phyloP scores from a whole-genome alignment of 2,797 vertebrate species.

The Danio tinwini region DNA sequence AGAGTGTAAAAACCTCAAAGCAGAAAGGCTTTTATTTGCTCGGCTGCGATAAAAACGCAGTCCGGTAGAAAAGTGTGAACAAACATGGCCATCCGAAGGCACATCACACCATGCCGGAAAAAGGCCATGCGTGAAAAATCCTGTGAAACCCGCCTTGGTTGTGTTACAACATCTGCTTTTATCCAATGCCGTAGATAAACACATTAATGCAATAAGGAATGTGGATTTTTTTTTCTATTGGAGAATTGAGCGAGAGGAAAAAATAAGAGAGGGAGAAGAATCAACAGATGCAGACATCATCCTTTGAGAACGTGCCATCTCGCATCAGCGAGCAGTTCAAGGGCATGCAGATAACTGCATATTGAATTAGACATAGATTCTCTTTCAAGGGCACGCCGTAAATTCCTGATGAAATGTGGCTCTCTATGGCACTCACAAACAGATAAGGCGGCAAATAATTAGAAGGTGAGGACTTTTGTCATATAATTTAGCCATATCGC shows the following conservation, averaged over 20 bases:
- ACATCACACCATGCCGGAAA: constrained; percentile 17
- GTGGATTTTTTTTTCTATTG: constrained; percentile 9
- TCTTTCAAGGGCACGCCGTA: constrained; percentile 33
- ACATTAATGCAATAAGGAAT: not conserved
- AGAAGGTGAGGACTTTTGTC: constrained; percentile 20
- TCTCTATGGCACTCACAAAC: constrained; percentile 31
- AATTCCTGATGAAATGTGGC: constrained; percentile 39
- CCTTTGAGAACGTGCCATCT: constrained; percentile 27
- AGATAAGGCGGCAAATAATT: constrained; percentile 40
- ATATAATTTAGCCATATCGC: constrained; percentile 35
- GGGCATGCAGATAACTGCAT: constrained; percentile 49
- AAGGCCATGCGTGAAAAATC: constrained; percentile 29
- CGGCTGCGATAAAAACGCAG: constrained; percentile 28
- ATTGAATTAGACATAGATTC: constrained; percentile 34
- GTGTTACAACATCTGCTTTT: not conserved
- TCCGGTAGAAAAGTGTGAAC: constrained; percentile 4
- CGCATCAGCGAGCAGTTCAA: constrained; percentile 45
- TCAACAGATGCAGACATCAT: constrained; percentile 17
- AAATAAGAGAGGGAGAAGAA: not conserved
- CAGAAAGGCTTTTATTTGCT: constrained; percentile 16
- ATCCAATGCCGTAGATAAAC: not conserved
- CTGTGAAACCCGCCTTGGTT: constrained; percentile 26
- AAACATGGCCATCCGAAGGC: constrained; percentile 28
- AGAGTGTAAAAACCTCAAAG: constrained; percentile 47
- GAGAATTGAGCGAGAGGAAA: not conserved